A percentile compares a stretch with the other conserved stretches of the same genome.
These are phyloP conservation scores for Diphyllodes magnificus DNA, from an alignment of 2,113 vertebrate genomes.

Conservation along the genomic window DNA sequence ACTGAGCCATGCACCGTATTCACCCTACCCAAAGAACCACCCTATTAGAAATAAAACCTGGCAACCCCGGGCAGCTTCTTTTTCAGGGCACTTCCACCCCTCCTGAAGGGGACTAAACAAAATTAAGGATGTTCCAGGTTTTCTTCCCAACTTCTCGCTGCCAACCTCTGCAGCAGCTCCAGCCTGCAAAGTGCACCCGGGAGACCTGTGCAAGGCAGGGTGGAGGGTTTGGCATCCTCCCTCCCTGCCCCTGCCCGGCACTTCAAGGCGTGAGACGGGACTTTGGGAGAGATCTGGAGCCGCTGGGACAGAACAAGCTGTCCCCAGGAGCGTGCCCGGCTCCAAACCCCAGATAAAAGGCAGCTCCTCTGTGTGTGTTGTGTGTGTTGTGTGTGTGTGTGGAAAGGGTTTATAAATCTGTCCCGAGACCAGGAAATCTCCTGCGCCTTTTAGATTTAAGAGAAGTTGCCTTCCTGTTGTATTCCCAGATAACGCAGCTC, in stretches of 20 bases:
- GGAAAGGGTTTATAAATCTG: constrained; percentile 37
- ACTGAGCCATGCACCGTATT: neutral
- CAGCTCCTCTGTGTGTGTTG: neutral
- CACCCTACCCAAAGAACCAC: neutral
- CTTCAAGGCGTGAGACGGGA: neutral
- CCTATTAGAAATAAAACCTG: neutral
- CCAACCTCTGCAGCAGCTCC: neutral
- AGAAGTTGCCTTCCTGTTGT: constrained; percentile 63
- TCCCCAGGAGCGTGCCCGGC: neutral
- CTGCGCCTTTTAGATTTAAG: constrained; percentile 48
- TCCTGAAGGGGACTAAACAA: neutral
- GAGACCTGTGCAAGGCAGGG: neutral
- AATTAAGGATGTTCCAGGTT: neutral
- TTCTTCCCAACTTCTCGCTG: neutral
- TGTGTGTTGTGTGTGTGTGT: neutral
- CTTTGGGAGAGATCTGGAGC: neutral
- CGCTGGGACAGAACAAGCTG: neutral
- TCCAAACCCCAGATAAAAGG: constrained; percentile 1
- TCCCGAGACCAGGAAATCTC: constrained; percentile 45
- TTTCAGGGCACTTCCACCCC: neutral
- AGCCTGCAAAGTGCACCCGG: neutral
- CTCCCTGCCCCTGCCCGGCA: neutral
- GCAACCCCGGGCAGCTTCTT: accelerated
- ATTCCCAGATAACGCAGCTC: constrained; percentile 41
- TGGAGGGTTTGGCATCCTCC: neutral